A percentile compares a stretch with the other conserved stretches of the same genome.
Conservation (phyloP, 2,888 invertebrate genomes). For the Ethmia dodecea region DNA sequence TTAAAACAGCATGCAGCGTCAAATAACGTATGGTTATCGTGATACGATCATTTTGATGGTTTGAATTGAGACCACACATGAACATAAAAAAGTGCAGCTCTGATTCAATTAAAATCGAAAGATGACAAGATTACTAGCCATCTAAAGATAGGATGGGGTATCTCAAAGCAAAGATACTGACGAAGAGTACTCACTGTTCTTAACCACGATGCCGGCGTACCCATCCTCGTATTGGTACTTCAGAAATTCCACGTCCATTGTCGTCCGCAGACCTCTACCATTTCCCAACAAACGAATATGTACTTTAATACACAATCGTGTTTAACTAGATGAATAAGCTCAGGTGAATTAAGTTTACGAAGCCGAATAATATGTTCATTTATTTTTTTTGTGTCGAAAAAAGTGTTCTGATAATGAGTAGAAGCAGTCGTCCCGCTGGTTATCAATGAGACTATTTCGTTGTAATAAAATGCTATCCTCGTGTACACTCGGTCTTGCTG, state of each 20-base stretch:
- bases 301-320: no score
- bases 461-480: no score
- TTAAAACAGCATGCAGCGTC: no score
- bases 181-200: conserved; percentile 44
- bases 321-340: no score
- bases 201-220: conserved; percentile 47
- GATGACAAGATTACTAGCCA: neutral
- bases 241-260: conserved; percentile 58
- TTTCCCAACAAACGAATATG: neutral
- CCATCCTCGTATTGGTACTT: conserved; percentile 52
- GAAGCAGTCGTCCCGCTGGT: no score
- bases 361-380: no score
- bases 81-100: neutral
- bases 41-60: neutral
- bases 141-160: neutral
- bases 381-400: no score
- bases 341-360: no score
- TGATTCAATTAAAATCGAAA: neutral
- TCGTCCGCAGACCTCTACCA: conserved; percentile 2
- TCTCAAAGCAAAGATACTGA: neutral
- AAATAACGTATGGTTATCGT: neutral
- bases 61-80: neutral
- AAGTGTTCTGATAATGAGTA: no score
- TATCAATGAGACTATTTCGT: no score
- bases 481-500: no score